phyloP scores from a whole-genome alignment of 2,888 invertebrate species.

The Tillus elongatus region DNA sequence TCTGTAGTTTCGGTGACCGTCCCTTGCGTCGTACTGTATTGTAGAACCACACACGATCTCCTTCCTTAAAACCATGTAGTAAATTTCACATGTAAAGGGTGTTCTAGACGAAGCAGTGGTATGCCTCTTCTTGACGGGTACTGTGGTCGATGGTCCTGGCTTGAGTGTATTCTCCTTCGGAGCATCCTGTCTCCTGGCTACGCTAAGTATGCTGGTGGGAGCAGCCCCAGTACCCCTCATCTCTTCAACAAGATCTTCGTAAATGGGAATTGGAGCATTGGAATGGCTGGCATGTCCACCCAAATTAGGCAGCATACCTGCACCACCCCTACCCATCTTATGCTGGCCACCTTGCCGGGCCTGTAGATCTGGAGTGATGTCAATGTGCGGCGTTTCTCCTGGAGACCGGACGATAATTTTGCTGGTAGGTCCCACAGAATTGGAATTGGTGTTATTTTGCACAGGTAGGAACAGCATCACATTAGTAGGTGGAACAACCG shows the following conservation, averaged over 20 bases:
- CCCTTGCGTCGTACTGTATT: too few relatives aligned
- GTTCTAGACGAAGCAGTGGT: constrained; percentile 29
- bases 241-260: constrained; percentile 40
- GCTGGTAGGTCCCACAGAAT: constrained; percentile 46
- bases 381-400: constrained; percentile 66
- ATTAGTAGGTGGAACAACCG: too few relatives aligned
- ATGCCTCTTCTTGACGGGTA: constrained; percentile 36
- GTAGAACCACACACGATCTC: too few relatives aligned
- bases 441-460: constrained; percentile 16
- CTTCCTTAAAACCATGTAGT: too few relatives aligned
- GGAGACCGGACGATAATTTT: constrained; percentile 58
- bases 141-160: constrained; percentile 60
- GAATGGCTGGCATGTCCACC: constrained; percentile 26
- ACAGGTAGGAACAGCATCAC: constrained; percentile 33
- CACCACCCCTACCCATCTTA: constrained; percentile 40
- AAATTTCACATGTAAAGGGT: constrained; percentile 48
- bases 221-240: constrained; percentile 30
- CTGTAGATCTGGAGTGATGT: constrained; percentile 64
- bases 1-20: too few relatives aligned
- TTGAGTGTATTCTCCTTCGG: constrained; percentile 62
- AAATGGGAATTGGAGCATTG: constrained; percentile 31
- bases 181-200: constrained; percentile 46
- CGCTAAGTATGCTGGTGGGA: constrained; percentile 47
- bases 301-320: constrained; percentile 32
- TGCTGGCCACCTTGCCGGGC: constrained; percentile 47